These are phyloP conservation scores for Acrobasis repandana DNA, from an alignment of 2,888 invertebrate genomes.

Conservation along the genomic window DNA sequence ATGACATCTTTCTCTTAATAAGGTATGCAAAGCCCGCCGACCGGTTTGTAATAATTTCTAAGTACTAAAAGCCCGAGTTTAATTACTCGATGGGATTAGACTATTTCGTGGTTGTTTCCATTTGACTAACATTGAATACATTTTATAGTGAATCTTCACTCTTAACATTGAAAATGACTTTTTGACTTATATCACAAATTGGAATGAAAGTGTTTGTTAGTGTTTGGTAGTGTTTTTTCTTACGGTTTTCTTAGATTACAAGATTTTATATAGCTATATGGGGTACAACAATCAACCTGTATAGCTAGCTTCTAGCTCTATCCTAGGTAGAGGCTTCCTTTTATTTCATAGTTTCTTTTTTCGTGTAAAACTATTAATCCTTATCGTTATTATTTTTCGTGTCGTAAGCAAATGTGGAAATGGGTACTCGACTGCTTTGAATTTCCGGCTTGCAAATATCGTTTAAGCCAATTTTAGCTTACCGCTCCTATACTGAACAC, in stretches of 20 bases:
- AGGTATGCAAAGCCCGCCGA: slow-evolving; percentile 30
- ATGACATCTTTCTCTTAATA: slow-evolving; percentile 36
- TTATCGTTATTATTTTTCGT: background rate
- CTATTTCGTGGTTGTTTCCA: background rate
- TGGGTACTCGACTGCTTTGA: background rate
- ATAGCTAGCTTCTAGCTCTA: too few species aligned
- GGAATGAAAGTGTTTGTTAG: too few species aligned
- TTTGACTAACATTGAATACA: background rate
- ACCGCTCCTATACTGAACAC: background rate
- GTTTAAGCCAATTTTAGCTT: slow-evolving; percentile 24
- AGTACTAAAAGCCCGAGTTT: slow-evolving; percentile 56
- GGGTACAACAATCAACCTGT: too few species aligned
- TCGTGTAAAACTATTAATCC: background rate
- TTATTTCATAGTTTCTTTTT: too few species aligned
- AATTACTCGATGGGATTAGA: slow-evolving; percentile 55
- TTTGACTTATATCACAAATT: too few species aligned
- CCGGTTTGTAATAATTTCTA: slow-evolving; percentile 61
- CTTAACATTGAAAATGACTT: too few species aligned
- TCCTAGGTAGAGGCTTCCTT: too few species aligned
- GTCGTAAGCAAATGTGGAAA: background rate
- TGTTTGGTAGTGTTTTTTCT: too few species aligned
- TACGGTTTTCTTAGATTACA: too few species aligned
- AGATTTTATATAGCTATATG: too few species aligned
- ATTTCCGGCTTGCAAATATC: slow-evolving; percentile 8
- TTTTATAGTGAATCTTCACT: too few species aligned